Evolutionary conservation across 2,797 vertebrate species (phyloP), one percentile per base, ranked within the genome.

Genomic region (Brachyalestes nurse): DNA sequence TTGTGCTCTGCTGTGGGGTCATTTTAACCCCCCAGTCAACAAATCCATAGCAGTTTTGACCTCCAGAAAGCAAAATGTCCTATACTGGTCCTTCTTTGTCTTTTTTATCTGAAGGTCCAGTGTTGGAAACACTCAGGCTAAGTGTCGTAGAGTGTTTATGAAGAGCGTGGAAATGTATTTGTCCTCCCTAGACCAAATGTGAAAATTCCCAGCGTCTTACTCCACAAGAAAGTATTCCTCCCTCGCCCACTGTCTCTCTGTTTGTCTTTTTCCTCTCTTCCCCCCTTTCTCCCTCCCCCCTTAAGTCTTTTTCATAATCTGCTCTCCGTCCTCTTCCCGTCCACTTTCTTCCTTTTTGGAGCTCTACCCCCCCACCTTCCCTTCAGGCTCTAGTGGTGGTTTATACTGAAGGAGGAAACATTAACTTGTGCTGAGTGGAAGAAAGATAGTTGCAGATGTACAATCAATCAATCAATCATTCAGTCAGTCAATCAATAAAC

Each of bases 271-370:
- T 57, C 61, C 38, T n/a, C 12, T 23, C 62, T 23, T n/a, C 60
- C 12, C 28, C 51, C 23, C 28, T 79, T 7, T 61, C 65, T 71
- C 55, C 67, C 25, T 51, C 57, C 76, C 73, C 51, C 64, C 57
- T 40, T 19, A 17, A 19, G 53, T 55, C 53, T 17, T 19, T 60
- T 23, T 60, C 74, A 23, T 65, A 53, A 76, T 76, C 47, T 76
- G 74, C 53, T 65, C 51, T 55, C 60, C 61, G 28, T 76, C 61
- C 74, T 25, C 61, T 66, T 76, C 34, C 61, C 65, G 74, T 65
- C 61, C 74, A 64, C 51, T 42, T 65, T 25, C 60, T 47, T 64
- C 51, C 28, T 55, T 53, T n/a, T 14, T 0, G 5, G 14, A 62
- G 25, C 14, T 6, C 21, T 8, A 2, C 6, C 57, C n/a, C 57